Base-by-base conservation (phyloP, 2,113 vertebrate species). In the Sebastes fasciatus region DNA sequence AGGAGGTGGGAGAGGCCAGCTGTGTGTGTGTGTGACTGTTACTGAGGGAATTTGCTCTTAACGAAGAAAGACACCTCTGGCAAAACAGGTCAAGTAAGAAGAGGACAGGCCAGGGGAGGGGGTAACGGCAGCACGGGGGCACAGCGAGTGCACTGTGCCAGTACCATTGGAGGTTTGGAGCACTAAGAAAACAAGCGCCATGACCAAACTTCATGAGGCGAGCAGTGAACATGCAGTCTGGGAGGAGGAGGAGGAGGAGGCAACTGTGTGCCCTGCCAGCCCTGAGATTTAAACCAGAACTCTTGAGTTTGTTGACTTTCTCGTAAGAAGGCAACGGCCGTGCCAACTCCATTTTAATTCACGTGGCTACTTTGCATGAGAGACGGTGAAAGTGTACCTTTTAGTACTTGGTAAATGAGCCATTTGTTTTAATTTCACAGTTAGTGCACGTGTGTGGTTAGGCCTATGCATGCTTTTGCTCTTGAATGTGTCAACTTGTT, bases 301-400 rank as follows among this genome's bases (percentile, higher is more conserved):
- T 79, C 83, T 79, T 55, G 58, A 55, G 84, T 93, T 91, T 93
- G 92, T 92, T 92, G 90, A 91, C 83, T 88, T 88, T 92, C 91
- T 91, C 75, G 85, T 86, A 88, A 90, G 89, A 90, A 85, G 89
- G 83, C 83, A 75, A 40, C 74, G 67, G 88, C 72, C 58, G 16
- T 78, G 85, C 88, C 85, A 89, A 55, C 74, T 80, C 82, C 16
- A 0, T 86, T 85, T 89, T 60, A 78, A 83, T 89, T 91, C 90
- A 86, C 86, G 80, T 90, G 90, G 84, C 89, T 90, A 90, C 92
- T 92, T 91, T 92, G 89, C 92, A 91, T 92, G 88, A 88, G 89
- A 91, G 83, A 82, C 34, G 79, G 57, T 79, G 74, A 84, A 91
- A 72, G 70, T 48, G 2, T 66, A 75, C 78, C 78, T 77, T 90